Percentiles rank a stretch among this genome's conserved stretches.
These are phyloP conservation scores for Lophius piscatorius DNA, from an alignment of 2,113 vertebrate genomes.

Conservation along the genomic window DNA sequence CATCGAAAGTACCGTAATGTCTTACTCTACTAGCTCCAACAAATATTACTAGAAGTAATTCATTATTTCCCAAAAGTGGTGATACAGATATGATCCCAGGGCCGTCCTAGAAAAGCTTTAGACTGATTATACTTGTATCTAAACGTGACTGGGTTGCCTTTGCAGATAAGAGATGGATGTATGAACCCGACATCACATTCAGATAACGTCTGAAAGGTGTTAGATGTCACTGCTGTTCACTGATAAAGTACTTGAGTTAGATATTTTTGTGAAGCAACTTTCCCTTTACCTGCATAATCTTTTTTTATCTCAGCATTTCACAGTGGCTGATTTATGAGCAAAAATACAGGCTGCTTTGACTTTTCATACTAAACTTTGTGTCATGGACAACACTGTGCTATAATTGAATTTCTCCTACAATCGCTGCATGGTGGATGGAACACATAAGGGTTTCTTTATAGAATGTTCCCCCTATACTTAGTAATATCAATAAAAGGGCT, in stretches of 20 bases:
- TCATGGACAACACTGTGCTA: constrained; percentile 2
- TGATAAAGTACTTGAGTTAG: not conserved
- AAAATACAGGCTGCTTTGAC: not conserved
- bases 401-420: not conserved
- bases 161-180: not conserved
- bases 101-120: too few species aligned
- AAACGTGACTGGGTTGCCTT: not conserved
- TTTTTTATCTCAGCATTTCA: constrained; percentile 2
- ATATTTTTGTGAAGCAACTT: not conserved
- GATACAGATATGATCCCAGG: too few species aligned
- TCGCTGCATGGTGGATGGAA: not conserved
- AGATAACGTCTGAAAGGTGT: not conserved
- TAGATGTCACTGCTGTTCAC: not conserved
- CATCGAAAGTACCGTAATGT: too few species aligned
- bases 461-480: too few species aligned
- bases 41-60: too few species aligned
- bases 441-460: not conserved
- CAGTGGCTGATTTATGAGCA: not conserved
- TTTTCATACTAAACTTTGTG: constrained; percentile 6
- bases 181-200: not conserved
- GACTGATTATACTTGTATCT: not conserved
- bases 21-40: too few species aligned
- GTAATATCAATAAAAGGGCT: too few species aligned
- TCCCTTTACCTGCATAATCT: not conserved
- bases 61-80: too few species aligned